Conservation (phyloP, 2,113 vertebrate species). For the Caretta caretta region DNA sequence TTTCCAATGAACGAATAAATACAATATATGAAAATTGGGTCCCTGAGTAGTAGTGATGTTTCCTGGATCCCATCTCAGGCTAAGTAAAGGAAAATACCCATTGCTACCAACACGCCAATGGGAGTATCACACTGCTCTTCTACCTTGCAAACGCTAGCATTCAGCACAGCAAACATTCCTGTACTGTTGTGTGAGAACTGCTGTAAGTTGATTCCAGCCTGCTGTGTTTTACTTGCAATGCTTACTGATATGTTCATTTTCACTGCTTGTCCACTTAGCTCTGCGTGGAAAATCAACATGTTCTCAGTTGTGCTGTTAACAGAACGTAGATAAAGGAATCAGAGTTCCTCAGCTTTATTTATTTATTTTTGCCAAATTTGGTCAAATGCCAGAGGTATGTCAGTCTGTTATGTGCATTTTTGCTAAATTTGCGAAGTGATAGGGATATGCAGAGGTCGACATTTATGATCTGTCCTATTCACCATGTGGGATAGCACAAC, state of each 20-base stretch:
- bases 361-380: neutral
- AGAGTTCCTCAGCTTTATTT: neutral
- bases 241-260: neutral
- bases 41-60: neutral
- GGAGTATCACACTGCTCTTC: neutral
- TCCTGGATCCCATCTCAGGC: neutral
- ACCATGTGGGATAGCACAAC: neutral
- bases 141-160: neutral
- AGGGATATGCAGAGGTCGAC: neutral
- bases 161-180: neutral
- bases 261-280: neutral
- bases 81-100: neutral
- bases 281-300: neutral
- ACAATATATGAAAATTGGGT: neutral
- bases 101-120: neutral
- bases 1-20: neutral
- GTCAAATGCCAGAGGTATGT: neutral
- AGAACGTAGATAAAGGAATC: neutral
- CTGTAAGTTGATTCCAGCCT: neutral
- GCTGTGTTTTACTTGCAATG: neutral
- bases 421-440: neutral
- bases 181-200: neutral
- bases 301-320: neutral
- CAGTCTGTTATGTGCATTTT: rapidly evolving
- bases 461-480: neutral